A percentile compares a stretch with the other conserved stretches of the same genome.
Evolutionary conservation across 1,140 invertebrate species (phyloP).

Genomic region (Cataglyphis hispanica): DNA sequence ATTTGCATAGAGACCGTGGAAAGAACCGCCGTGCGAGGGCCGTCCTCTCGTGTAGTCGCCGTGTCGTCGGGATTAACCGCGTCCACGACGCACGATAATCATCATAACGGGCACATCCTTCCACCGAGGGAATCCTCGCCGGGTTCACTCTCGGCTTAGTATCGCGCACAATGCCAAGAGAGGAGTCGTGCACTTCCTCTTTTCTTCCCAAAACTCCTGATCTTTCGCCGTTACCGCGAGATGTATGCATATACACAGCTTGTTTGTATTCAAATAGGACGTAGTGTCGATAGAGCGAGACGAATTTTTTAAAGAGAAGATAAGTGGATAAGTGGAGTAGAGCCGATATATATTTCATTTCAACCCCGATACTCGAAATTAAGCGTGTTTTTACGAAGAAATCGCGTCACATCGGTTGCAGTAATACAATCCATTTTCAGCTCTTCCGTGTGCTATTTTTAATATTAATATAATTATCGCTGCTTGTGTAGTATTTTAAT

Average conservation of each 20-base stretch:
- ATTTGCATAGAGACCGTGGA: conserved; percentile 62
- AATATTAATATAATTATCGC: neutral
- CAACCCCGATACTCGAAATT: neutral
- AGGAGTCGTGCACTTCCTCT: conserved; percentile 31
- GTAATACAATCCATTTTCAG: neutral
- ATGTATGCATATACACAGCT: neutral
- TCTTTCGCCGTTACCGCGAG: conserved; percentile 19
- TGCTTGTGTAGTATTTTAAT: neutral
- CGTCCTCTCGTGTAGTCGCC: conserved; percentile 60
- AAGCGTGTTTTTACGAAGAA: neutral
- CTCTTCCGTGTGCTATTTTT: neutral
- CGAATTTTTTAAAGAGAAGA: conserved; percentile 38
- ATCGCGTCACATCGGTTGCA: no score
- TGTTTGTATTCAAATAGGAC: conserved; percentile 6
- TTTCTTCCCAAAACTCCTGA: neutral
- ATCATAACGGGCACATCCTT: conserved; percentile 80
- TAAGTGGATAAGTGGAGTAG: conserved; percentile 18
- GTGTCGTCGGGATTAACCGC: conserved; percentile 65
- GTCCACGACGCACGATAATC: conserved; percentile 78
- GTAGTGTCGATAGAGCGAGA: conserved; percentile 36
- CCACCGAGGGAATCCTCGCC: conserved; percentile 65
- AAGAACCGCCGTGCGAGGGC: conserved; percentile 39
- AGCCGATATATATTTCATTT: neutral
- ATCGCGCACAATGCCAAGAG: no score
- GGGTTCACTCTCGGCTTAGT: neutral